phyloP scores from a whole-genome alignment of 1,140 invertebrate genomes.

The Lutraria rhynchaena region DNA sequence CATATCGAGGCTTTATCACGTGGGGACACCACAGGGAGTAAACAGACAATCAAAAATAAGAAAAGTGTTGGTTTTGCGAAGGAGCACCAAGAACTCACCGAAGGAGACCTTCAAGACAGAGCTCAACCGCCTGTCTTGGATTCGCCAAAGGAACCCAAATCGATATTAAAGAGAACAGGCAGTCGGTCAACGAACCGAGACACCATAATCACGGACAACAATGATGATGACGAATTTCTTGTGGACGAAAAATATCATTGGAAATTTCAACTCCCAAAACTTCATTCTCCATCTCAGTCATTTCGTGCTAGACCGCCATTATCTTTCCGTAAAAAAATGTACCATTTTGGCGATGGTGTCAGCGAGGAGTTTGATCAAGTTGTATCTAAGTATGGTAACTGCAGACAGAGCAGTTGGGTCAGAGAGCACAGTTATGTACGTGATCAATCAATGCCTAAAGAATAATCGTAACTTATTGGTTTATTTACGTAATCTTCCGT shows the following conservation, averaged over 20 bases:
- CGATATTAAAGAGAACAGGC: slow-evolving; percentile 43
- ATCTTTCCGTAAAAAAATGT: slow-evolving; percentile 35
- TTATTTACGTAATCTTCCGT: too few species aligned
- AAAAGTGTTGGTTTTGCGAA: slow-evolving; percentile 48
- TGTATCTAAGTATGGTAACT: slow-evolving; percentile 51
- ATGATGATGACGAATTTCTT: slow-evolving; percentile 18
- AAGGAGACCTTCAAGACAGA: background rate
- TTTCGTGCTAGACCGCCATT: background rate
- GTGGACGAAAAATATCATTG: slow-evolving; percentile 43
- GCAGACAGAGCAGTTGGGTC: slow-evolving; percentile 46
- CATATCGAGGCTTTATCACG: slow-evolving; percentile 1
- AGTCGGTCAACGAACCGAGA: background rate
- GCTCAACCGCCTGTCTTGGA: background rate
- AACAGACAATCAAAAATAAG: slow-evolving; percentile 3
- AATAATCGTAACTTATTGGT: too few species aligned
- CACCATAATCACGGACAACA: background rate
- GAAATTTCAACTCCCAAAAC: slow-evolving; percentile 48
- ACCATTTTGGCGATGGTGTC: slow-evolving; percentile 30
- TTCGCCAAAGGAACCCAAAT: slow-evolving; percentile 42
- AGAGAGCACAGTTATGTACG: slow-evolving; percentile 18
- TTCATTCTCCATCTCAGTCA: slow-evolving; percentile 14
- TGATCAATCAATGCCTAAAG: too few species aligned
- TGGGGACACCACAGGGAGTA: background rate
- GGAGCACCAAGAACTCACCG: slow-evolving; percentile 16
- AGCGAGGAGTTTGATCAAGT: slow-evolving; percentile 56